phyloP scores from a whole-genome alignment of 1,140 invertebrate species.

The Streblospio benedicti region DNA sequence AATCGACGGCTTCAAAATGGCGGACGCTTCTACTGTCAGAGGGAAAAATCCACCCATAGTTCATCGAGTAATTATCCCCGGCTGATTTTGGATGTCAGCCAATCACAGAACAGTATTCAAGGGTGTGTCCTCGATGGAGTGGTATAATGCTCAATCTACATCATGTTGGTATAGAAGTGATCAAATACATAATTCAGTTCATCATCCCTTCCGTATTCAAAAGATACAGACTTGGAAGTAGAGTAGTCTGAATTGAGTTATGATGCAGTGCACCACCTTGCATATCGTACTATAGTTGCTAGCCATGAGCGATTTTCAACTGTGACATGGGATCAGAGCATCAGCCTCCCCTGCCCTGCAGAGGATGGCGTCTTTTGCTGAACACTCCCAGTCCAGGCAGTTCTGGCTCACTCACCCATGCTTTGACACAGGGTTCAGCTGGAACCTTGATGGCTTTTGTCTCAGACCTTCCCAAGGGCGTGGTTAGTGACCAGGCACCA shows the following conservation, averaged over 20 bases:
- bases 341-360: constrained; percentile 10
- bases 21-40: too few relatives aligned
- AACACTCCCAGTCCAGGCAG: constrained; percentile 14
- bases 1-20: too few relatives aligned
- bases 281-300: constrained; percentile 28
- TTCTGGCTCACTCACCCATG: constrained; percentile 28
- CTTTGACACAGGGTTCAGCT: constrained; percentile 24
- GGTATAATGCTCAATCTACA: too few relatives aligned
- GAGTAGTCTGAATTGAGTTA: constrained; percentile 40
- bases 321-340: constrained; percentile 17
- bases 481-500: constrained; percentile 14
- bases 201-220: too few relatives aligned
- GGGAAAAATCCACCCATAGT: too few relatives aligned
- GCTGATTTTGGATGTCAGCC: too few relatives aligned
- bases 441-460: constrained; percentile 25
- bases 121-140: too few relatives aligned
- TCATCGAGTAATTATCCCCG: too few relatives aligned
- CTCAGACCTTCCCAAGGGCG: constrained; percentile 34
- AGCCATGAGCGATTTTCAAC: constrained; percentile 26
- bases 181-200: too few relatives aligned
- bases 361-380: constrained; percentile 20
- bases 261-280: constrained; percentile 25
- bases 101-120: too few relatives aligned
- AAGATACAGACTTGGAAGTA: constrained; percentile 21
- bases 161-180: too few relatives aligned